These are phyloP conservation scores for Brienomyrus brachyistius DNA, from an alignment of 2,113 vertebrate genomes.

Conservation along the genomic window DNA sequence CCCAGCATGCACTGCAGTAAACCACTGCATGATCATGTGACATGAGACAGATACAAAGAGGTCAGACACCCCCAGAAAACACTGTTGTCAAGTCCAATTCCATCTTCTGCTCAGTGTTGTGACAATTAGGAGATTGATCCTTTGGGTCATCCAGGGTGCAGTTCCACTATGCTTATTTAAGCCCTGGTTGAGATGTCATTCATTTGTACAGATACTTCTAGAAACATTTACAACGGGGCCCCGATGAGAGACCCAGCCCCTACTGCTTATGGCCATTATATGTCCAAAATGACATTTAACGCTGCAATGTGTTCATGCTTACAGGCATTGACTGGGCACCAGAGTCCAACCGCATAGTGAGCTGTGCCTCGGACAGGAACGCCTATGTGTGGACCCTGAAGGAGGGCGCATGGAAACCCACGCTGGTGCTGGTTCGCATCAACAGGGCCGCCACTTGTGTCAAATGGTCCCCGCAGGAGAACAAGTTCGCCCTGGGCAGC, in stretches of 20 bases:
- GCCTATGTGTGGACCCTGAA: conserved; percentile 71
- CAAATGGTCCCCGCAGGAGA: conserved; percentile 69
- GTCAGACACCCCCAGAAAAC: not conserved
- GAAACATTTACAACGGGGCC: not conserved
- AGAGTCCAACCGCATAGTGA: conserved; percentile 67
- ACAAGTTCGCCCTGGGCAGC: conserved; percentile 71
- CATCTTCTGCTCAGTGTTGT: not conserved
- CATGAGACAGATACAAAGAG: not conserved
- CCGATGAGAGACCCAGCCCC: not conserved
- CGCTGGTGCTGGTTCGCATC: conserved; percentile 67
- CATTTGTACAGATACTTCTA: not conserved
- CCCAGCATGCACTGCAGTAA: not conserved
- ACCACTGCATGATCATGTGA: not conserved
- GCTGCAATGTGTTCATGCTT: not conserved
- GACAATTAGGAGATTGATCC: not conserved
- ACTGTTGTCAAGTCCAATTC: not conserved
- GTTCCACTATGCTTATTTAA: not conserved
- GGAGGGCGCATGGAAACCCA: conserved; percentile 67
- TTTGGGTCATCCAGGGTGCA: not conserved
- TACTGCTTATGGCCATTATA: not conserved
- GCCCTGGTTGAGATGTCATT: not conserved
- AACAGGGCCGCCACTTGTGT: conserved; percentile 71
- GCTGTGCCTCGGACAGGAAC: conserved; percentile 66
- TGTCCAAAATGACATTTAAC: not conserved
- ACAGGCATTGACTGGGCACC: conserved; percentile 71